Conservation (phyloP, 2,888 invertebrate genomes). For the Celastrina argiolus region DNA sequence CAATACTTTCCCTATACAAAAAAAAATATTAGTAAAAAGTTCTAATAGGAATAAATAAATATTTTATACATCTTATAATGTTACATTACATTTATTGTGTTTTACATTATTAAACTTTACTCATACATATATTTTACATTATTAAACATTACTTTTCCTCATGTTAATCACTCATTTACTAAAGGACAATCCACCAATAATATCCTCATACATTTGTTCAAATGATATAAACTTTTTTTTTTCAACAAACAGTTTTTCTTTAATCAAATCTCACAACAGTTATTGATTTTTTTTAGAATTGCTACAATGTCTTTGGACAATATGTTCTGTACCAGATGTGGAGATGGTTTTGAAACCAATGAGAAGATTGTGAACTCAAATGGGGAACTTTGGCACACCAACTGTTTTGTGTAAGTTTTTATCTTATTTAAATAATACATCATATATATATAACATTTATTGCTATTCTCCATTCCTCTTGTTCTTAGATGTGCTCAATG, state of each 20-base stretch:
- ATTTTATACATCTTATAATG: no score
- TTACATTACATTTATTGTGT: no score
- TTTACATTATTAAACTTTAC: no score
- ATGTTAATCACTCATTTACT: neutral
- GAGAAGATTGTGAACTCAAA: slow-evolving; percentile 99
- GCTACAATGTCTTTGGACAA: slow-evolving; percentile 90
- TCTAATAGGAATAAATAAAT: no score
- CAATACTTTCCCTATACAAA: no score
- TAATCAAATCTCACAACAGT: neutral
- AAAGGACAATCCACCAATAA: neutral
- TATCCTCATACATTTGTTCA: neutral
- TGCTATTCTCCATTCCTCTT: neutral
- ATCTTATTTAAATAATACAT: no score
- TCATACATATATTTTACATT: neutral
- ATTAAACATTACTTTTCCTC: neutral
- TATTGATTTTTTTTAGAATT: slow-evolving; percentile 49
- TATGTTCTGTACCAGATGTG: slow-evolving; percentile 96
- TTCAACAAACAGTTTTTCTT: neutral
- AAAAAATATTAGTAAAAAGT: no score
- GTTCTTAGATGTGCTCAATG: slow-evolving; percentile 95
- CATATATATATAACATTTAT: no score
- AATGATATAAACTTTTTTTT: neutral
- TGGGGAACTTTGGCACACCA: slow-evolving; percentile 98
- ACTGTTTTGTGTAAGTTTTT: slow-evolving; percentile 96
- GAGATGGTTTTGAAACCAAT: slow-evolving; percentile 96